Conservation (phyloP, 2,113 vertebrate genomes). For the Felis catus region F.catus_Fca126_mat1.0 CM031414.1:136300501-136301000, state of each 20-base stretch:
- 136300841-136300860: rapidly evolving
- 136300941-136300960: neutral
- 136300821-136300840: neutral
- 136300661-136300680: neutral
- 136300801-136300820: rapidly evolving
- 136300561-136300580: no score
- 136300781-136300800: no score
- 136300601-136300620: neutral
- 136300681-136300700: neutral
- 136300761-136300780: neutral
- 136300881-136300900: neutral
- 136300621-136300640: neutral
- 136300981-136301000: neutral
- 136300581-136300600: rapidly evolving
- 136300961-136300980: neutral
- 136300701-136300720: neutral
- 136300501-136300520: no score
- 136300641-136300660: neutral
- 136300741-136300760: neutral
- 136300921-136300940: neutral
- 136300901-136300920: neutral
- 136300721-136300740: no score
- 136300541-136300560: neutral
- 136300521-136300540: rapidly evolving
- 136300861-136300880: neutral